Evolutionary conservation across 2,113 vertebrate species (phyloP).

Genomic region (Nibea coibor): DNA sequence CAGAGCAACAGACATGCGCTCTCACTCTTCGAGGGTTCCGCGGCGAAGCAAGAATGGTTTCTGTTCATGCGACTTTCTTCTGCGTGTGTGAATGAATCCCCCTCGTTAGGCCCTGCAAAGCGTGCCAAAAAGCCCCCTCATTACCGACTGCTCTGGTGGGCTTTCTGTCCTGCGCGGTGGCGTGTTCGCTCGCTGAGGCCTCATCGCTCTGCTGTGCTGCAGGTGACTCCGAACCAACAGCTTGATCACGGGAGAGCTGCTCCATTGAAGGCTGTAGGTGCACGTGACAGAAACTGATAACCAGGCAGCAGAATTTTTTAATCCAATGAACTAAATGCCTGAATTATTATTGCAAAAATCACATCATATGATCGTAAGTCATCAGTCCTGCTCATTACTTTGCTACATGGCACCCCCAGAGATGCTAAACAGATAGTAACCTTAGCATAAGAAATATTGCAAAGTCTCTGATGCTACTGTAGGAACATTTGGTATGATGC

Average conservation of each 20-base stretch:
- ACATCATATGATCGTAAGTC: not conserved
- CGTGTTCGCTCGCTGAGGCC: constrained; percentile 26
- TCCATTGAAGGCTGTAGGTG: not conserved
- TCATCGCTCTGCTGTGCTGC: not conserved
- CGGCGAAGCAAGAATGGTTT: constrained; percentile 43
- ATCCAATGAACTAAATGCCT: too few species aligned
- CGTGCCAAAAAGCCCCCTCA: constrained; percentile 55
- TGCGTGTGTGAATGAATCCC: constrained; percentile 45
- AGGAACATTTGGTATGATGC: not conserved
- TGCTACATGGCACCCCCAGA: not conserved
- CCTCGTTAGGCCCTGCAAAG: constrained; percentile 34
- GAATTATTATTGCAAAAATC: too few species aligned
- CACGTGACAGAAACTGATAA: not conserved
- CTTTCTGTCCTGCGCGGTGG: constrained; percentile 21
- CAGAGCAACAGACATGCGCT: constrained; percentile 30
- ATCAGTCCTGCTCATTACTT: not conserved
- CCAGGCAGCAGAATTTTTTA: too few species aligned
- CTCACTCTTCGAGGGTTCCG: constrained; percentile 43
- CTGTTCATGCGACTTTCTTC: constrained; percentile 32
- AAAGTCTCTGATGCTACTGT: not conserved
- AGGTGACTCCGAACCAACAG: constrained; percentile 35
- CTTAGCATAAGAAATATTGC: not conserved
- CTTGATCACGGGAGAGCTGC: constrained; percentile 27
- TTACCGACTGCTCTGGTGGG: constrained; percentile 44
- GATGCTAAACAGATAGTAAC: not conserved